These are phyloP conservation scores for Onychostruthus taczanowskii DNA, from an alignment of 2,113 vertebrate species.

Conservation along the genomic window DNA sequence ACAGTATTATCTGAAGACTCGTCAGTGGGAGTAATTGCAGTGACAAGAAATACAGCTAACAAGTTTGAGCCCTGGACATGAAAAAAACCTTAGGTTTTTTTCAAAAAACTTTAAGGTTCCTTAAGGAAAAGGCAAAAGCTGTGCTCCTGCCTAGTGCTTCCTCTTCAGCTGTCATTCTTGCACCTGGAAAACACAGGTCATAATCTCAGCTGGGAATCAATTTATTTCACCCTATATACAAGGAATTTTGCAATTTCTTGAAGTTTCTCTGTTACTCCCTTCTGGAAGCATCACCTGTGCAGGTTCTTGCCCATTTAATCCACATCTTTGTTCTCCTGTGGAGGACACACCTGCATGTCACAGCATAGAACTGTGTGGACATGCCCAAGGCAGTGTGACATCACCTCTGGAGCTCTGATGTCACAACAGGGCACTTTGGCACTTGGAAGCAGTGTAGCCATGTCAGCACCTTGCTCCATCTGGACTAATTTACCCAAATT, in stretches of 20 bases:
- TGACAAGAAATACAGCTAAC: background rate
- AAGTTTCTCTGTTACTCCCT: background rate
- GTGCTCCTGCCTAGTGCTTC: background rate
- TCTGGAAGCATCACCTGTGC: background rate
- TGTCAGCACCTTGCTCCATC: background rate
- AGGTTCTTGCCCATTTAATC: background rate
- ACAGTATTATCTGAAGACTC: background rate
- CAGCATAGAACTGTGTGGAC: accelerated
- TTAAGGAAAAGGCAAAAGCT: background rate
- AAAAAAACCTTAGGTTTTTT: background rate
- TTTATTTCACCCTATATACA: background rate
- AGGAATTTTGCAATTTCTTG: background rate
- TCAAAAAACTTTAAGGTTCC: background rate
- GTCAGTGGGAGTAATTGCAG: background rate
- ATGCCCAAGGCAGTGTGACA: background rate
- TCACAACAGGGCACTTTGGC: background rate
- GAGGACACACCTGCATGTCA: background rate
- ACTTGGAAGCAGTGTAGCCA: background rate
- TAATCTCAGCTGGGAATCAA: background rate
- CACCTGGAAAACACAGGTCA: background rate
- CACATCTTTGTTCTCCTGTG: background rate
- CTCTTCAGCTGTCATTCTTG: background rate
- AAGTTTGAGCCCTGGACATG: background rate
- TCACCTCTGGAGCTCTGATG: background rate
- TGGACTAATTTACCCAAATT: background rate